phyloP scores from a whole-genome alignment of 2,888 invertebrate species.

The Xylophagus ater region DNA sequence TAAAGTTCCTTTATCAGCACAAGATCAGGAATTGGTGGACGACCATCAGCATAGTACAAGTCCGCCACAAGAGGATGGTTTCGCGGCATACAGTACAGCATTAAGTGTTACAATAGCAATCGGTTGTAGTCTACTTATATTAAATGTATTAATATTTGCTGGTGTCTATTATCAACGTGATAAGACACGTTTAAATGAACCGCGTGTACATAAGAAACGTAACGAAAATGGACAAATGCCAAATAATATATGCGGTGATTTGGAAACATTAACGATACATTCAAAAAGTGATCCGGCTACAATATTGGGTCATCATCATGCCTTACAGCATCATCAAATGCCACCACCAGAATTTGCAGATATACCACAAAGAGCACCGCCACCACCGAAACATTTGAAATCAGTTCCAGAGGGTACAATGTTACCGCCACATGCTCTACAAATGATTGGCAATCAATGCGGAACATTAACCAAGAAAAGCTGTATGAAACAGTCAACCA shows the following conservation, averaged over 20 bases:
- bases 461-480: conserved; percentile 68
- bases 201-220: conserved; percentile 49
- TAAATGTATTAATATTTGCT: conserved; percentile 88
- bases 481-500: conserved; percentile 37
- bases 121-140: conserved; percentile 80
- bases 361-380: conserved; percentile 64
- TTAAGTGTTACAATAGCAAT: conserved; percentile 89
- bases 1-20: conserved; percentile 26
- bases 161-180: conserved; percentile 89
- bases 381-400: conserved; percentile 56
- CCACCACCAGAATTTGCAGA: conserved; percentile 80
- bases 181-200: conserved; percentile 61
- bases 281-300: conserved; percentile 61
- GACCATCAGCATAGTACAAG: conserved; percentile 35
- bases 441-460: conserved; percentile 58
- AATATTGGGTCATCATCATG: conserved; percentile 63
- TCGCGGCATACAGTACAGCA: conserved; percentile 83
- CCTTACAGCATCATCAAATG: conserved; percentile 65
- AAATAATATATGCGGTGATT: conserved; percentile 76
- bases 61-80: conserved; percentile 69
- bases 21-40: conserved; percentile 27
- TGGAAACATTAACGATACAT: conserved; percentile 48
- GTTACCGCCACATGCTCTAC: conserved; percentile 63
- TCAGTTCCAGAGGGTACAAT: conserved; percentile 56
- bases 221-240: conserved; percentile 82